Conservation (phyloP, 2,113 vertebrate species). For the Hoplias malabaricus region DNA sequence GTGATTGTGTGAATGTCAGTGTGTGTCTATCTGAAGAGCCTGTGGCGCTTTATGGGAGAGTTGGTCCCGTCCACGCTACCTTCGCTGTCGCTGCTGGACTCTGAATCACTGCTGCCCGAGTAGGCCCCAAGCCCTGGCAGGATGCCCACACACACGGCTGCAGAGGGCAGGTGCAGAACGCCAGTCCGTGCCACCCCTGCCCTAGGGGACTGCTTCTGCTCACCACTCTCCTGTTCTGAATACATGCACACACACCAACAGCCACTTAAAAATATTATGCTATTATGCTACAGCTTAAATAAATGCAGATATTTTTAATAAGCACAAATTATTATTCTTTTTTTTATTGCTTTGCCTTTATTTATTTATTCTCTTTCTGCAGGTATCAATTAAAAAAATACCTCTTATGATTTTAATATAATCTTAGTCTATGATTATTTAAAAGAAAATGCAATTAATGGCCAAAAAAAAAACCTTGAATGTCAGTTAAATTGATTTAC, state of each 20-base stretch:
- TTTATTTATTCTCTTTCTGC: no score
- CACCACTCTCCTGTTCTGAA: slow-evolving; percentile 63
- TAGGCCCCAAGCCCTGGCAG: slow-evolving; percentile 91
- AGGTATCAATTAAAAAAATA: no score
- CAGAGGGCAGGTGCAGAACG: slow-evolving; percentile 85
- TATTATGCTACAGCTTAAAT: no score
- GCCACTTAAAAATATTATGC: background rate
- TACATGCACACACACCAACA: slow-evolving; percentile 36
- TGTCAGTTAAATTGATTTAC: no score
- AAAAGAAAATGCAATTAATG: no score
- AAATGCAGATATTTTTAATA: background rate
- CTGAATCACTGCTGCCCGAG: slow-evolving; percentile 95
- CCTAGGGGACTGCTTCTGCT: slow-evolving; percentile 31
- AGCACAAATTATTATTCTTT: no score
- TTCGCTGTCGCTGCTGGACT: slow-evolving; percentile 97
- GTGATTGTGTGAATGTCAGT: slow-evolving; percentile 46
- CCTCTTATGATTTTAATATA: no score
- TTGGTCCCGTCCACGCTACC: slow-evolving; percentile 89
- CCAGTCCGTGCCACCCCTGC: slow-evolving; percentile 49
- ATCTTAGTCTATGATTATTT: no score
- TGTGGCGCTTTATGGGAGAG: slow-evolving; percentile 57
- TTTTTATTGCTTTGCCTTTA: no score
- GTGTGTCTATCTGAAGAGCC: slow-evolving; percentile 71
- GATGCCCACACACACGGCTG: slow-evolving; percentile 92
- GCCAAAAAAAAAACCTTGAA: no score